phyloP scores from a whole-genome alignment of 64 coral and sea anemone species.

The Stylophora pistillata region DNA sequence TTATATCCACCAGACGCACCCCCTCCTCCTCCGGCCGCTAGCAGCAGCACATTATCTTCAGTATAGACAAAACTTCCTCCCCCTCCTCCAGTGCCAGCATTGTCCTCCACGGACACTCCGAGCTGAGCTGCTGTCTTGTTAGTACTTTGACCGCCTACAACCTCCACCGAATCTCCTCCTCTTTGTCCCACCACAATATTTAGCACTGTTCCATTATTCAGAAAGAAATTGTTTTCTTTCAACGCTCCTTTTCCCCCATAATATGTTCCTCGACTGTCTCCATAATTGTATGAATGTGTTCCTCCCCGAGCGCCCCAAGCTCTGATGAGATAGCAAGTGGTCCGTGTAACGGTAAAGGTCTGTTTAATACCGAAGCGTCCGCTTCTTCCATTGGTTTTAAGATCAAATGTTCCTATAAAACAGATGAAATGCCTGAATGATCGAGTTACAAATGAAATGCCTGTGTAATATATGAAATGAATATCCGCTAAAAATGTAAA shows the following conservation, averaged over 20 bases:
- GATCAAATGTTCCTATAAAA: too few species aligned
- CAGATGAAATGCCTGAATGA: too few species aligned
- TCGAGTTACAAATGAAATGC: too few species aligned
- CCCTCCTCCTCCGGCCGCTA: neutral
- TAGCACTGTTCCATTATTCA: conserved; percentile 13
- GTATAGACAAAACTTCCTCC: conserved; percentile 65
- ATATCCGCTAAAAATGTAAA: too few species aligned
- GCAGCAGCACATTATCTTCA: neutral
- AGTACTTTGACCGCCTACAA: neutral
- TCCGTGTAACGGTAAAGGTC: conserved; percentile 1
- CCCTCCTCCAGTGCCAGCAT: conserved; percentile 54
- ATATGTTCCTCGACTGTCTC: too few species aligned
- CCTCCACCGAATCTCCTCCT: conserved; percentile 43
- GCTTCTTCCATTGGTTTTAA: too few species aligned
- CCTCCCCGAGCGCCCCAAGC: conserved; percentile 35
- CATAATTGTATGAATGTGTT: too few species aligned
- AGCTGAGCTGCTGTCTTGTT: conserved; percentile 30
- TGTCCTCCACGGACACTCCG: conserved; percentile 47
- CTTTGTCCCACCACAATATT: conserved; percentile 55
- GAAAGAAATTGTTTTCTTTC: neutral
- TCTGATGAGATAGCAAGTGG: conserved; percentile 16
- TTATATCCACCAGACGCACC: too few species aligned
- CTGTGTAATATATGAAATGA: too few species aligned
- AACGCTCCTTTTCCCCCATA: too few species aligned
- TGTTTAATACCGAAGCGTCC: conserved; percentile 5